Evolutionary conservation across 1,140 invertebrate genomes (phyloP), one percentile per base, ranked within the genome.

Genomic region (Ceratitis capitata): DNA sequence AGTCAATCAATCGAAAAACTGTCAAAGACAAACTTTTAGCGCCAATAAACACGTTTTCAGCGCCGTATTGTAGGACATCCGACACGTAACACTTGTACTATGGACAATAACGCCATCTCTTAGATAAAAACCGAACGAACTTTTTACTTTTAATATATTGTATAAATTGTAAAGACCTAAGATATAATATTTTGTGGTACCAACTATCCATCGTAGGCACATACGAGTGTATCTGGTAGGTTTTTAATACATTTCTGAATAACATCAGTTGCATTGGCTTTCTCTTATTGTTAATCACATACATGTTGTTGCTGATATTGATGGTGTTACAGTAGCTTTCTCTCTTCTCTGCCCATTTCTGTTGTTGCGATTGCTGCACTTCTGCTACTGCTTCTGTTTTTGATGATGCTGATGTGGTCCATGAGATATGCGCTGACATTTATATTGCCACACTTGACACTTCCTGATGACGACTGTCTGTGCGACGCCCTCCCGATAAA

Each of bases 381-480:
- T n/a, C n/a, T 74, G n/a, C n/a, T 35, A 3, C 0, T 39, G 32
- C 3, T 69, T 14, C 4, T 69, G 61, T n/a, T 23, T 12, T 3
- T 39, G 35, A 26, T 74, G 29, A 12, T n/a, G 32, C 39, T 78
- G 69, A 78, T 78, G 69, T 45, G n/a, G 32, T 78, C 39, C 69
- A 78, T 78, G 69, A 78, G 69, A 78, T 45, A 78, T 78, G 39
- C 39, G 39, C 69, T 78, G 69, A 78, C 69, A 78, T 78, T 78
- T 78, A 45, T 78, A 78, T 78, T 78, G 69, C 69, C 69, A 47
- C 69, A 78, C 69, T 78, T 78, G 69, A 78, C 69, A 78, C 69
- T 45, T 78, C 69, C 69, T n/a, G 39, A 74, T n/a, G 35, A 78
- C 69, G 32, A 35, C 35, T 74, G 64, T 78, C 69, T n/a, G 39